Percentiles rank a stretch among this genome's conserved stretches.
Conservation (phyloP, 2,888 invertebrate genomes). For the Lasius platythorax region DNA sequence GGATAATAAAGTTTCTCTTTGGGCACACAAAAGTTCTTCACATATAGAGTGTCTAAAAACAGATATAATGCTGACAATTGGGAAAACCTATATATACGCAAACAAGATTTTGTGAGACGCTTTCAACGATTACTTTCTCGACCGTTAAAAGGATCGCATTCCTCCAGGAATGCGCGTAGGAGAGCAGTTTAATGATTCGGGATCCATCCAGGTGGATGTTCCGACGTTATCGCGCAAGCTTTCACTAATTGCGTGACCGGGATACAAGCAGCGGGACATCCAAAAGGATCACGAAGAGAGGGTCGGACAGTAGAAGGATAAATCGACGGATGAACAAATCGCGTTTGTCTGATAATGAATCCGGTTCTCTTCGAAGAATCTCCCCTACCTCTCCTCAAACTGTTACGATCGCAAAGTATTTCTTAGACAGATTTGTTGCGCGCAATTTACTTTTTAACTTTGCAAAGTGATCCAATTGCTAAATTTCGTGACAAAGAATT, state of each 20-base stretch:
- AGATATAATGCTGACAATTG: not conserved
- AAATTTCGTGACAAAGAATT: not conserved
- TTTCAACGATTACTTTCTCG: constrained; percentile 17
- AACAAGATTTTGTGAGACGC: not conserved
- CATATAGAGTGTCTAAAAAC: not conserved
- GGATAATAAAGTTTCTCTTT: not conserved
- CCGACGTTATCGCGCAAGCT: constrained; percentile 36
- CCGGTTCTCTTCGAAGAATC: constrained; percentile 35
- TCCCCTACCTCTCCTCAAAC: not conserved
- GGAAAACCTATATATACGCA: not conserved
- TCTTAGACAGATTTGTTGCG: constrained; percentile 3
- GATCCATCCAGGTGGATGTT: constrained; percentile 21
- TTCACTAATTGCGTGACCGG: constrained; percentile 42
- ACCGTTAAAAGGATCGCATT: constrained; percentile 25
- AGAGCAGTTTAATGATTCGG: constrained; percentile 22
- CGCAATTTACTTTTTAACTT: not conserved
- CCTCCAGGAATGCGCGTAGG: constrained; percentile 6
- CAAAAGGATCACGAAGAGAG: constrained; percentile 28
- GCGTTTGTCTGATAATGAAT: constrained; percentile 40
- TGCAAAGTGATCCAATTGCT: not conserved
- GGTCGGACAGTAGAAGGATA: constrained; percentile 15
- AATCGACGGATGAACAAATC: constrained; percentile 39
- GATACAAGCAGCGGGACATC: constrained; percentile 22
- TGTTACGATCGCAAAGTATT: constrained; percentile 35
- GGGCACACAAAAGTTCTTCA: not conserved